Base-by-base conservation (phyloP, 2,888 invertebrate genomes). In the Mythimna lalbum region DNA sequence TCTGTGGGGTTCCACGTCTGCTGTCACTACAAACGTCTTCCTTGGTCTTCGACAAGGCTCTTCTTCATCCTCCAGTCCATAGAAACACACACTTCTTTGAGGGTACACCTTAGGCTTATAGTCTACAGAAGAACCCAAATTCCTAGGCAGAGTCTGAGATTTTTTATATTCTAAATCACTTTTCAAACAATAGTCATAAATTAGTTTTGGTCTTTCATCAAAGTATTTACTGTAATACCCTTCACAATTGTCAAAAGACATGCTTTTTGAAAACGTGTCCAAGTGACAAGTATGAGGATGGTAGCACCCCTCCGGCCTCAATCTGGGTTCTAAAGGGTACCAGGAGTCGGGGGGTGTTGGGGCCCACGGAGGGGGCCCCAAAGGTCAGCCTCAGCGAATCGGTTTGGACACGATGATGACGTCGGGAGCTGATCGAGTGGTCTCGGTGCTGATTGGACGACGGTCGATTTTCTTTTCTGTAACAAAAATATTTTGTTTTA, bases 391-490 rank as follows among this genome's bases (percentile, higher is more conserved):
- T 96, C 96, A 96, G 96, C 95, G 95, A 96, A 95, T 92, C 94
- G 95, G 95, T 73, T 96, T 95, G 75, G 96, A 95, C 23, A 96
- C 96, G 21, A 98, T 98, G 90, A 98, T 98, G 87, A 98, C 98
- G 93, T 98, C 98, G 62, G 98, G 98, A 1, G 98, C 98, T 69
- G 98, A 98, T 88, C 98, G 98, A 72, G 98, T 98, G 69, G 98
- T 98, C 90, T 98, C 97, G 72, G 97, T 97, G 93, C 98, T 98
- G 93, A 97, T 98, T 59, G 98, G 98, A 63, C 97, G 95, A 55
- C 97, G 95, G 59, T 95, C 95, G 0, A 91, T 85, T 85, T 95
- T 95, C 91, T 95, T 96, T 86, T 91, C 96, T 96, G 94, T 82
- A 85, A 88, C 23, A 55, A 64, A 73, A 61, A 36, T 4, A 7